Evolutionary conservation across 2,797 vertebrate genomes (phyloP).

Genomic region (Aythya fuligula): DNA sequence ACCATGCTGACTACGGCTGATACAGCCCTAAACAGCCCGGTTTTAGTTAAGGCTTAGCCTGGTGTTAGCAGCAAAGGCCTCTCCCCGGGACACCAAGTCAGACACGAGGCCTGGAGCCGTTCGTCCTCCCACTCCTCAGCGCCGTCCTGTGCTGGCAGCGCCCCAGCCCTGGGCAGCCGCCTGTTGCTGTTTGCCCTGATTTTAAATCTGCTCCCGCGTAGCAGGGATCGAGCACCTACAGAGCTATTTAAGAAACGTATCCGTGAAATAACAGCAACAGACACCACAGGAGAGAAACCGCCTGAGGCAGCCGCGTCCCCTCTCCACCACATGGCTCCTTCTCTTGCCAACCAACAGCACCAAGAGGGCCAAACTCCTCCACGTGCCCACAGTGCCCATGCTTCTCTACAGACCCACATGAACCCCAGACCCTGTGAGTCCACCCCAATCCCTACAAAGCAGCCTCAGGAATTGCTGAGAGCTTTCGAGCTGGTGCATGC

Average conservation of each 20-base stretch:
- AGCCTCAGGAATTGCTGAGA: fast-evolving
- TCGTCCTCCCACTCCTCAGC: not conserved
- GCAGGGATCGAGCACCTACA: fast-evolving
- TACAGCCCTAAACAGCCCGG: not conserved
- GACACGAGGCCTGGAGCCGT: fast-evolving
- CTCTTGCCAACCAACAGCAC: not conserved
- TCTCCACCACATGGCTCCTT: not conserved
- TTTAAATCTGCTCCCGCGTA: not conserved
- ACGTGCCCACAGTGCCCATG: fast-evolving
- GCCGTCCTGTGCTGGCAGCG: fast-evolving
- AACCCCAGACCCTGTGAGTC: fast-evolving
- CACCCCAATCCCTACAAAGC: fast-evolving
- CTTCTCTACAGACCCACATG: fast-evolving
- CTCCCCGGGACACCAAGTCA: not conserved
- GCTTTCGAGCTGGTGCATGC: not conserved
- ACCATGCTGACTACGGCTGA: not conserved
- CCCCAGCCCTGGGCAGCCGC: fast-evolving
- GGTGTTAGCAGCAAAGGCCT: fast-evolving
- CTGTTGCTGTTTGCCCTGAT: not conserved
- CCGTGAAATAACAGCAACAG: not conserved
- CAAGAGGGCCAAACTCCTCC: not conserved
- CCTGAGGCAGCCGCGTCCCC: fast-evolving
- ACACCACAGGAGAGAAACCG: not conserved
- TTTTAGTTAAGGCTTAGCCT: not conserved
- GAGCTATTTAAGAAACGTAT: fast-evolving